Conservation (phyloP, 1,140 invertebrate genomes). For the Eubasilissa regina region DNA sequence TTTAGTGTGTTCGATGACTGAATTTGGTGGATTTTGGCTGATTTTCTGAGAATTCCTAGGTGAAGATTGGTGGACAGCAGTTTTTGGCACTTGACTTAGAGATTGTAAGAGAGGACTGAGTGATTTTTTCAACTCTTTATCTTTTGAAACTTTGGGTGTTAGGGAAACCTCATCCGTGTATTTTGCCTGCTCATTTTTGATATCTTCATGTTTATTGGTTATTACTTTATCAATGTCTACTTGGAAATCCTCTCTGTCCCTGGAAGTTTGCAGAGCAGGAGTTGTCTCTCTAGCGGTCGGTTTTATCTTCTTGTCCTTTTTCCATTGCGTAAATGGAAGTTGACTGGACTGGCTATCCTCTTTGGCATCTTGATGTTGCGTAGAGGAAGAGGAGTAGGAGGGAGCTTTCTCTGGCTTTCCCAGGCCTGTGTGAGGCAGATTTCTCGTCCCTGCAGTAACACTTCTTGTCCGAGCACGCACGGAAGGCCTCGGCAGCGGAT, state of each 20-base stretch:
- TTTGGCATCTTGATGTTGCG: constrained; percentile 70
- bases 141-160: constrained; percentile 5
- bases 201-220: neutral
- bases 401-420: constrained; percentile 74
- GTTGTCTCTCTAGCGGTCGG: constrained; percentile 6
- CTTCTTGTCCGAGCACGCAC: constrained; percentile 77
- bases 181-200: constrained; percentile 5
- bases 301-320: constrained; percentile 79
- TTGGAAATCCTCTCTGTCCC: constrained; percentile 42
- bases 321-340: constrained; percentile 79
- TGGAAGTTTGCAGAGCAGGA: constrained; percentile 12
- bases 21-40: constrained; percentile 5
- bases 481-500: constrained; percentile 67
- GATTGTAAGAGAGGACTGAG: constrained; percentile 3
- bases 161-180: neutral
- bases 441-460: constrained; percentile 76
- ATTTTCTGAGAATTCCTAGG: neutral
- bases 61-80: neutral
- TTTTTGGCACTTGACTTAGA: neutral
- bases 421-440: constrained; percentile 74
- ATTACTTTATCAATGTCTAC: neutral
- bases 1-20: constrained; percentile 30
- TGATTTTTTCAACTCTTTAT: constrained; percentile 27
- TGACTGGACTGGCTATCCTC: constrained; percentile 73
- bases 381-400: constrained; percentile 26